Base-by-base conservation (phyloP, 2,888 invertebrate species). In the Pyrrhia umbra region DNA sequence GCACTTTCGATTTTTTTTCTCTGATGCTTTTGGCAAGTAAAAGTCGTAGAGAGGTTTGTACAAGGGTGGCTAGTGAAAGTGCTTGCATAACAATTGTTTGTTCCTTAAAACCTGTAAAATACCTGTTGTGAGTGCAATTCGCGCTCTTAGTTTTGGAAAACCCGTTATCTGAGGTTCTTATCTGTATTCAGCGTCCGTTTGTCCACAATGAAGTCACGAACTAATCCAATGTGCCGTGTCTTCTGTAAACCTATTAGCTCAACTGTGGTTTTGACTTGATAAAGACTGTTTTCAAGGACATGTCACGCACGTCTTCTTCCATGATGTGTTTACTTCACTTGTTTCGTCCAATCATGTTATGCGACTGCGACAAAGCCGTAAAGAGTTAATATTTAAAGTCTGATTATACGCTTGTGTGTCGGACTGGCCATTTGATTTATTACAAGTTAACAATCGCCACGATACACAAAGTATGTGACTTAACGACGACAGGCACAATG, bases 151-250 rank as follows among this genome's bases (percentile, higher is more conserved):
- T 59, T 72, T 45, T 56, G 46, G 51, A 34, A 76, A 67, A 67
- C 63, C 60, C 59, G 69, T 73, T 77, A 70, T 71, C 64, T 66
- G 16, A 42, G 45, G 62, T 64, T 74, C 72, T 81, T 75, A 65
- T 75, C 68, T 73, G 59, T 66, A 59, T 79, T 84, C 67, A 46
- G 51, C 81, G 85, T 84, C 83, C 76, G 77, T 85, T 69, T 67
- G 74, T 72, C 86, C 74, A 89, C 85, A 87, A 85, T 89, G 89
- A 89, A 87, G 86, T 90, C 90, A 90, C 79, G 80, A 67, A 78
- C 64, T 65, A 79, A 85, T 82, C 82, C 74, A 70, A 79, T 87
- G 84, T 75, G 63, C 72, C 77, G 72, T 77, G 51, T 60, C 61
- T 75, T 75, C 54, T 69, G 60, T 62, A 70, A 68, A 71, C 61